Evolutionary conservation across 2,797 vertebrate genomes (phyloP), one percentile per base, ranked within the genome.

Genomic region (Odontamblyopus rebecca): DNA sequence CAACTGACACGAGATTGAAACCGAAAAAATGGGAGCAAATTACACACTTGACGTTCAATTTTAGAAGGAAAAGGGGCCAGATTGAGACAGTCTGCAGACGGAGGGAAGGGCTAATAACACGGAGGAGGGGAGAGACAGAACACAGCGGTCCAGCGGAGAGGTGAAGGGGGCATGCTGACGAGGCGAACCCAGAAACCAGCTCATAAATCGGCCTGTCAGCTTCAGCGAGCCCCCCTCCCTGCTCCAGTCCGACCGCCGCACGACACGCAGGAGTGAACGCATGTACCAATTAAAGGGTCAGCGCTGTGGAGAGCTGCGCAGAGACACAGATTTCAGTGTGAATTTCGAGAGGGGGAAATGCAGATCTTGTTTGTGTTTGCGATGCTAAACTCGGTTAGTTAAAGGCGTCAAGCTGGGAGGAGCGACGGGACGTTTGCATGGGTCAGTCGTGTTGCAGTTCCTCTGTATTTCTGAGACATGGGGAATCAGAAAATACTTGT

Each of bases 171-270:
- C 79, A 79, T 85, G 90, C 89, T 90, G 90, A 91, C 89, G 82
- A 88, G 86, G 89, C 85, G 53, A 85, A 85, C 85, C 87, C 87
- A 69, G 85, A 86, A 91, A 89, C 84, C 85, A 88, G 86, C 82
- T 82, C 79, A 90, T 91, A 90, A 90, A 91, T 90, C 86, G 88
- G 89, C 69, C 88, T 89, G 91, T 90, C 90, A 90, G 87, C 84
- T 81, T 85, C 83, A 87, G 82, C 90, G 73, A 72, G 74, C 84
- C 50, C 54, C 70, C 64, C 70, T 1, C 50, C 23, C 44, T 26
- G 38, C 1, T 19, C 30, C 18, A 29, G 5, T 30, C 64, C 63
- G 76, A 35, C 71, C 11, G 69, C 48, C 29, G 9, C 76, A 70
- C 26, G 5, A 81, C 12, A 73, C 69, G 76, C n/a, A 74, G 68